Evolutionary conservation across 2,888 invertebrate species (phyloP), one percentile per base, ranked within the genome.

Genomic region (Yponomeuta sedellus): DNA sequence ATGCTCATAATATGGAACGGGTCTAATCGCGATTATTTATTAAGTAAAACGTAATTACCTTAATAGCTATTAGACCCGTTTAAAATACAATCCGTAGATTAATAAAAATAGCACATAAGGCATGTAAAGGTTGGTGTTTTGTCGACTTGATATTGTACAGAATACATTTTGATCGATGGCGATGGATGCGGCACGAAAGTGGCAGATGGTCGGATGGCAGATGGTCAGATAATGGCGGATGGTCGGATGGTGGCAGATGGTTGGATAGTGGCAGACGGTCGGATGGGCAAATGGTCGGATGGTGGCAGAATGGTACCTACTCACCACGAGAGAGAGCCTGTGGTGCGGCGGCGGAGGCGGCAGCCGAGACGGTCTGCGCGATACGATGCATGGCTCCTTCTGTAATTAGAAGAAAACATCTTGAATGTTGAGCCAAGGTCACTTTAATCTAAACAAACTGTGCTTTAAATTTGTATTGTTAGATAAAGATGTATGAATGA

Each of bases 271-370:
- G 11, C 44, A 1, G 16, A 16, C 10, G 44, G 44, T 5, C 44
- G 16, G 16, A 10, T 44, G 11, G 44, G 1, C 12, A 2, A 10
- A 2, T 44, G 11, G 44, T 44, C 12, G 11, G 12, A 44, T 44
- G 44, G 12, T 12, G n/a, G n/a, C 44, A 8, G 12, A 12, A 2
- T 1, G 12, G 1, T 2, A 2, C 2, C 1, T 57, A 77, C 88
- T 88, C 71, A 91, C 91, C 82, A 91, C 91, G 44, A 91, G 83
- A 44, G 91, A 91, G 59, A 91, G 85, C 68, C 91, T 75, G 74
- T 91, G 91, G 73, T 91, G 91, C 34, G 90, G 85, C 39, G 90
- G 90, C 67, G 90, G 91, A 66, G 88, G 89, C n/a, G 91, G 92
- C 76, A 92, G 73, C 66, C 91, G 77, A 68, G 92, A 91, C 67